Percentiles rank a stretch among this genome's conserved stretches.
Conservation (phyloP, 2,888 invertebrate species). For the Ariolimax columbianus region DNA sequence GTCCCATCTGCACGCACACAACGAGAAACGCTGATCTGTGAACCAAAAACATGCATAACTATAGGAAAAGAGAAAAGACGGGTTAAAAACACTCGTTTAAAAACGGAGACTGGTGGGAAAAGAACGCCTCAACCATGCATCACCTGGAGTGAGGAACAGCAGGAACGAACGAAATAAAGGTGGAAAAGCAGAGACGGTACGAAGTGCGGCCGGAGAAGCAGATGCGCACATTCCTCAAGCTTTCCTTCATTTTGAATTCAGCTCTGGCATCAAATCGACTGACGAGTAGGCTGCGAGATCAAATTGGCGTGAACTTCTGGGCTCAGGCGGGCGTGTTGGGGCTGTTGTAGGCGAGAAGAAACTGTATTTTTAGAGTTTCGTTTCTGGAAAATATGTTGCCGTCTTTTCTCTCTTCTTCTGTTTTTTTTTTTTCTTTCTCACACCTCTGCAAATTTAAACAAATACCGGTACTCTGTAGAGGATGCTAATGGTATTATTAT, state of each 20-base stretch:
- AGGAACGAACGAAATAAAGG: not conserved
- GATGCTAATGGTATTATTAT: too few relatives aligned
- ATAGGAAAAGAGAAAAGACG: too few relatives aligned
- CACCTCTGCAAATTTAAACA: not conserved
- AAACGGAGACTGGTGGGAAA: conserved; percentile 2
- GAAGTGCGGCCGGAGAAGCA: not conserved
- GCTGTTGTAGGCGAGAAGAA: not conserved
- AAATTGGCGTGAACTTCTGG: not conserved
- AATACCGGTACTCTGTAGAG: not conserved
- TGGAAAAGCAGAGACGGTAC: not conserved
- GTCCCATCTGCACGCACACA: too few relatives aligned
- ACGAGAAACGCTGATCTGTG: too few relatives aligned
- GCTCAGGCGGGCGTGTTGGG: not conserved
- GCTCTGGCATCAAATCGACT: conserved; percentile 9
- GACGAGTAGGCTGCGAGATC: not conserved
- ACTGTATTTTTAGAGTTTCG: not conserved
- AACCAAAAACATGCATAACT: too few relatives aligned
- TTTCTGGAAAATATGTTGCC: not conserved
- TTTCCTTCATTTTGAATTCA: conserved; percentile 5
- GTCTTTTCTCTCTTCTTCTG: not conserved
- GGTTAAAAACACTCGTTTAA: not conserved
- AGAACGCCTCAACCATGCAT: not conserved
- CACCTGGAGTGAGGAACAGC: conserved; percentile 34
- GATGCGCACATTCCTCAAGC: not conserved
- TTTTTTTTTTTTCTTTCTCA: not conserved